Percentiles rank a stretch among this genome's conserved stretches.
These are phyloP conservation scores for Stegana nigrithorax DNA, from an alignment of 2,888 invertebrate genomes.

Conservation along the genomic window DNA sequence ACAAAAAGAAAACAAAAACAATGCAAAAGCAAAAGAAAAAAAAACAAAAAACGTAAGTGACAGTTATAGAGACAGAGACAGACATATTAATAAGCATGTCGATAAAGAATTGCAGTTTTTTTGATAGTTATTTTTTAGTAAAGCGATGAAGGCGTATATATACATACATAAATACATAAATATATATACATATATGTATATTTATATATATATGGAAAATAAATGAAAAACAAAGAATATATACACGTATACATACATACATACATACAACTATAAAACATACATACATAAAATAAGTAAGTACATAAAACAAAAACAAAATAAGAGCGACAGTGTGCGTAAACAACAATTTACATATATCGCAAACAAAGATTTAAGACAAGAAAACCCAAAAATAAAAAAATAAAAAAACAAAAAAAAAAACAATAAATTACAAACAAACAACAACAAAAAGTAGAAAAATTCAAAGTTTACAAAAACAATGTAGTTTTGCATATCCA, in stretches of 20 bases:
- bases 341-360: too few species aligned
- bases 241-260: conserved; percentile 34
- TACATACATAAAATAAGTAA: conserved; percentile 28
- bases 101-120: conserved; percentile 35
- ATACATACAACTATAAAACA: conserved; percentile 32
- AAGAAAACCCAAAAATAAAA: conserved; percentile 28
- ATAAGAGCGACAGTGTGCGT: too few species aligned
- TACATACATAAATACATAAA: conserved; percentile 36
- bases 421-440: conserved; percentile 29
- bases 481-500: conserved; percentile 67
- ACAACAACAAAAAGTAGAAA: conserved; percentile 33
- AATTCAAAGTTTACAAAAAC: too few species aligned
- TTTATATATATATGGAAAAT: conserved; percentile 25
- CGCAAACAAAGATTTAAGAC: too few species aligned
- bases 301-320: too few species aligned
- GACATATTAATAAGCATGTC: background rate
- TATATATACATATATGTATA: conserved; percentile 26
- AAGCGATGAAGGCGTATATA: conserved; percentile 49
- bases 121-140: conserved; percentile 57
- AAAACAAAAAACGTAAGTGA: conserved; percentile 5
- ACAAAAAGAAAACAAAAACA: conserved; percentile 24
- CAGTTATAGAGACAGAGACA: background rate
- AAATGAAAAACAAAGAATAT: conserved; percentile 21
- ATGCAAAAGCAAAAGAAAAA: conserved; percentile 26
- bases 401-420: conserved; percentile 40